Evolutionary conservation across 2,888 invertebrate genomes (phyloP), one percentile per base, ranked within the genome.

Genomic region (Dryocosmus kuriphilus): DNA sequence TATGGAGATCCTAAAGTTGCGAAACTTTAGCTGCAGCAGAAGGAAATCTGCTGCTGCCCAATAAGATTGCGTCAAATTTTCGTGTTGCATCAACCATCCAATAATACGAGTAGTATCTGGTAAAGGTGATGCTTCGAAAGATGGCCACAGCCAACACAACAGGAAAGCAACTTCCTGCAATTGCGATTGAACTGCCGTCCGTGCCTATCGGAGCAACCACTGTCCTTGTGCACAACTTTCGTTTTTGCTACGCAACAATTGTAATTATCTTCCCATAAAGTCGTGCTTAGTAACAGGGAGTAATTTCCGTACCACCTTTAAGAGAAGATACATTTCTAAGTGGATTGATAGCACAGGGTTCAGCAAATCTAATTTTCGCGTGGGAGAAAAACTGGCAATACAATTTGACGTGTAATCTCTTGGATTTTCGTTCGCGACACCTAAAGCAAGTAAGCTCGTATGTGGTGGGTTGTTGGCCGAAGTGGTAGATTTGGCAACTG

Each of bases 401-500:
- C 32, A 63, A 63, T 63, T 63, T 63, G 35, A 63, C 4, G 3
- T 19, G 32, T 32, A 35, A 63, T 63, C 32, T 11, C 11, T 35
- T 63, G 16, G n/a, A 63, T 63, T 63, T 4, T 35, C n/a, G 32
- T 35, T n/a, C 1, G 11, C n/a, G 5, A 3, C 22, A 32, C 6
- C n/a, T 16, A 55, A 65, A 65, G 38, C 11, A 32, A 55, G 22
- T 16, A 51, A 76, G 46, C 32, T 76, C 19, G 41, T n/a, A 38
- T 73, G 63, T 30, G 30, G 63, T 41, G 67, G 51, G 60, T 38
- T 46, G 30, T 57, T 55, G 57, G 38, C n/a, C 71, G 19, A 77
- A 57, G 38, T 71, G 35, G 57, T 77, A 74, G 76, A 80, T 80
- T 82, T 82, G 79, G 82, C 82, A 83, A 83, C 82, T 61, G 71